These are phyloP conservation scores for Alca torda DNA, from an alignment of 2,797 vertebrate species.

Conservation along the genomic window DNA sequence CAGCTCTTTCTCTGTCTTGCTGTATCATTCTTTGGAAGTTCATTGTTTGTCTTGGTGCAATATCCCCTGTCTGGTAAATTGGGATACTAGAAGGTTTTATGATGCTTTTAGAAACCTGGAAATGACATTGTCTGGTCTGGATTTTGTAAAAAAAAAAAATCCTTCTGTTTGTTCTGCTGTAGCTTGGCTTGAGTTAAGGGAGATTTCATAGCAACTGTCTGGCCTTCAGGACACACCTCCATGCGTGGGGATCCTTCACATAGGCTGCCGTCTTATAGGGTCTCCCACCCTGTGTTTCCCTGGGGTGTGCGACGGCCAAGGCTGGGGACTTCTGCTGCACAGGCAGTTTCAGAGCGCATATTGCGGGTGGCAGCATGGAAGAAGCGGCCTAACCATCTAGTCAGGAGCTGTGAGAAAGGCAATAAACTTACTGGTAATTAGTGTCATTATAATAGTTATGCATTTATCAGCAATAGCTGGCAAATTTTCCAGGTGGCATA, in stretches of 20 bases:
- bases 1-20: neutral
- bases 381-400: neutral
- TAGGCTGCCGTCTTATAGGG: neutral
- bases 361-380: fast-evolving
- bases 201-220: neutral
- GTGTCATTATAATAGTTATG: fast-evolving
- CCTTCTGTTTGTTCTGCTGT: neutral
- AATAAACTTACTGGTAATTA: neutral
- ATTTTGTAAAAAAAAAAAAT: neutral
- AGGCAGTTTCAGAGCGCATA: fast-evolving
- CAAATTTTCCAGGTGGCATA: neutral
- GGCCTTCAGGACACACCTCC: neutral
- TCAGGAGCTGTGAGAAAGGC: neutral
- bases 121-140: neutral
- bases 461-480: neutral
- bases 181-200: neutral
- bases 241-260: neutral
- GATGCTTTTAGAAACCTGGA: neutral
- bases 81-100: neutral
- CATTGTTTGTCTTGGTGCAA: neutral
- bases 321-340: neutral
- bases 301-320: fast-evolving
- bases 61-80: neutral
- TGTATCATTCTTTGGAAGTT: neutral
- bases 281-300: neutral